These are phyloP conservation scores for Grantiella picta DNA, from an alignment of 2,113 vertebrate genomes.

Conservation along the genomic window DNA sequence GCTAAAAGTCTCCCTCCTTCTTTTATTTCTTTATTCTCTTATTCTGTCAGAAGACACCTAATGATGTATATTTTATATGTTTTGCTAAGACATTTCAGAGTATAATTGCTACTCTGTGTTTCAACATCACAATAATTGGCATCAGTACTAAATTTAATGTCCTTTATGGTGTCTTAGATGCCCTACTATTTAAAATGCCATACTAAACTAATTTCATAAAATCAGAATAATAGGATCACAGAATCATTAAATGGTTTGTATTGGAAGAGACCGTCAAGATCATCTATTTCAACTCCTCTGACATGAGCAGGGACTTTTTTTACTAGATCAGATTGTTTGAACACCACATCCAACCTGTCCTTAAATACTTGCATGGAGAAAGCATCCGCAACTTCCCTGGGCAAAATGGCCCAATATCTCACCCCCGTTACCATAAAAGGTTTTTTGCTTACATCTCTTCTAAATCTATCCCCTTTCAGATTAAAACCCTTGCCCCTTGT, in stretches of 20 bases:
- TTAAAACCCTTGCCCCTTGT: neutral
- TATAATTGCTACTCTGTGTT: neutral
- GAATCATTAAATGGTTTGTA: neutral
- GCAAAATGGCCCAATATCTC: neutral
- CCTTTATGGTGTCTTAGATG: neutral
- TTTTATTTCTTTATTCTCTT: neutral
- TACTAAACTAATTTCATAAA: neutral
- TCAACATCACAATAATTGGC: neutral
- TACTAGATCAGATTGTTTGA: neutral
- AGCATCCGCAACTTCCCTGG: neutral
- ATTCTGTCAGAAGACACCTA: neutral
- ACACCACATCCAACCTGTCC: neutral
- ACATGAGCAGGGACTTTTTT: neutral
- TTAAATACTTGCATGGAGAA: neutral
- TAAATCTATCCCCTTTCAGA: neutral
- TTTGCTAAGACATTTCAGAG: neutral
- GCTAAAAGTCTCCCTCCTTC: neutral
- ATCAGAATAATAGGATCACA: neutral
- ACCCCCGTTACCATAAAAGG: fast-evolving
- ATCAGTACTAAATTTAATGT: neutral
- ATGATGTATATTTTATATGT: neutral
- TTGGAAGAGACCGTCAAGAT: neutral
- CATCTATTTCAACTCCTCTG: neutral
- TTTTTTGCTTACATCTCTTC: neutral
- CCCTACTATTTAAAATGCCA: neutral